Evolutionary conservation across 2,113 vertebrate genomes (phyloP).

Genomic region (Oxyura jamaicensis): DNA sequence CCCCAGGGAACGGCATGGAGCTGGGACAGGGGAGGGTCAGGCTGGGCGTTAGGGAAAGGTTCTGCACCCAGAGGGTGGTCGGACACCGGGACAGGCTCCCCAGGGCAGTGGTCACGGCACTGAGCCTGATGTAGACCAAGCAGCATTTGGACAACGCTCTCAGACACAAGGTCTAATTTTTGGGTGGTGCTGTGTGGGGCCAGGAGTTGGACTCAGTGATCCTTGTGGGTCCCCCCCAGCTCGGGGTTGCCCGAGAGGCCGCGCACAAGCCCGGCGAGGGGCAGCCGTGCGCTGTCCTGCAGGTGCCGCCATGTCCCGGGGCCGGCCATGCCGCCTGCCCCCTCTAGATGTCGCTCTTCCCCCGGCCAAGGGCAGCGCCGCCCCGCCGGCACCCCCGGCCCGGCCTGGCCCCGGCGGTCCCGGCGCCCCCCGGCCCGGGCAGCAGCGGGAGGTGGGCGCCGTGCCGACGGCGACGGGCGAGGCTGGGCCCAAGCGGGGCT

Average conservation of each 20-base stretch:
- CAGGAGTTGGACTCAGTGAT: neutral
- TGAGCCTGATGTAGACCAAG: neutral
- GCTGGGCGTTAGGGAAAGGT: neutral
- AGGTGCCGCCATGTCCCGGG: no score
- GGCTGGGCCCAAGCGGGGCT: neutral
- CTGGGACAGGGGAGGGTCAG: neutral
- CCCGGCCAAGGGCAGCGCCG: neutral
- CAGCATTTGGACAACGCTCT: neutral
- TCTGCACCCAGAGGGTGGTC: neutral
- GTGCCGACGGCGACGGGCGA: neutral
- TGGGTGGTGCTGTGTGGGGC: no score
- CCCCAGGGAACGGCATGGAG: neutral
- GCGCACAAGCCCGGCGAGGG: neutral
- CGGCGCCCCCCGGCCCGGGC: neutral
- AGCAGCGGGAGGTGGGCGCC: no score
- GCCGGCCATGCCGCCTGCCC: neutral
- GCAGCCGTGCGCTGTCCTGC: neutral
- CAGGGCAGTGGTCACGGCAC: neutral
- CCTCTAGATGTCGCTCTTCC: conserved; percentile 59
- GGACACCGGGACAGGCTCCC: neutral
- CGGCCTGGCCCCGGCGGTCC: neutral
- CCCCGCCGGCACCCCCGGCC: neutral
- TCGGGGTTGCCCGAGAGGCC: no score
- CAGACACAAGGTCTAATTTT: neutral
- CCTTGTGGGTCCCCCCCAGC: neutral